Evolutionary conservation across 2,113 vertebrate species (phyloP).

Genomic region (Sturnira hondurensis): DNA sequence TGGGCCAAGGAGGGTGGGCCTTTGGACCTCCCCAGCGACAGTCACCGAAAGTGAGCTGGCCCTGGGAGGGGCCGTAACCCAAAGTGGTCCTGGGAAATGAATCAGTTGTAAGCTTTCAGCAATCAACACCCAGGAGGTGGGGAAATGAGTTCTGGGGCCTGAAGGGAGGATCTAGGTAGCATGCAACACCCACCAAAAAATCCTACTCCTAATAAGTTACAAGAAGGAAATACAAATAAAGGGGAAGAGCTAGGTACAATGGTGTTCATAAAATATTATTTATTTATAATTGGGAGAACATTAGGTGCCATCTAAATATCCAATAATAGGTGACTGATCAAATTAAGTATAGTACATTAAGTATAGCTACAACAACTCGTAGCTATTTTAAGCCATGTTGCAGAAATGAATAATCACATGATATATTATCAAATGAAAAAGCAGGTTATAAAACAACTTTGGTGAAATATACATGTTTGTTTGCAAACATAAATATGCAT

Average conservation of each 20-base stretch:
- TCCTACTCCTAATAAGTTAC: background rate
- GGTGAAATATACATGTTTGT: background rate
- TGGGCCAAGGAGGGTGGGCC: background rate
- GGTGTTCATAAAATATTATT: background rate
- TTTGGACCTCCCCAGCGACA: background rate
- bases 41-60: background rate
- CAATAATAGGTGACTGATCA: background rate
- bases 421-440: conserved; percentile 4
- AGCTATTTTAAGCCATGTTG: background rate
- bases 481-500: background rate
- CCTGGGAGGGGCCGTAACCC: background rate
- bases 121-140: background rate
- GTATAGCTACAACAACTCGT: background rate
- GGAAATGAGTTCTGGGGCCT: background rate
- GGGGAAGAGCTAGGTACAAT: background rate
- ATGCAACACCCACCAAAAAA: background rate
- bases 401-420: background rate
- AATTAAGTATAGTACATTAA: background rate
- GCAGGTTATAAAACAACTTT: background rate
- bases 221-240: background rate
- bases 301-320: background rate
- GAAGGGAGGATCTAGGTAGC: background rate
- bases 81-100: background rate
- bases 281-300: background rate
- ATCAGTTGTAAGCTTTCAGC: background rate